Base-by-base conservation (phyloP, 2,888 invertebrate genomes). In the Fragum whitleyi region DNA sequence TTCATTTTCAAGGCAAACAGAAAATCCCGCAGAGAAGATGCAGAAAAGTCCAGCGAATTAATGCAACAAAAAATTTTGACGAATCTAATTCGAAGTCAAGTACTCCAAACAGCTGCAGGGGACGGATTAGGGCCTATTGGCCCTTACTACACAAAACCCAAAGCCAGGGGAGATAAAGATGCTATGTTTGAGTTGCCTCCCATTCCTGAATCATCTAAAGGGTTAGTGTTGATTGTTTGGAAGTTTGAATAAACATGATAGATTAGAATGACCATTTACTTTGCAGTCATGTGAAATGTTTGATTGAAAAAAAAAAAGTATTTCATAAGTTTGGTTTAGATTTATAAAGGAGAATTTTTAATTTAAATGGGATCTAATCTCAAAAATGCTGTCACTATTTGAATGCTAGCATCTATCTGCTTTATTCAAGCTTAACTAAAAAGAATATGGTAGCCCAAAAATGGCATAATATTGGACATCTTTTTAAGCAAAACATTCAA, bases 31-130 rank as follows among this genome's bases (percentile, higher is more conserved):
- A 92, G 95, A 95, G 93, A 97, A 96, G 94, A 95, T 95, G 87
- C 96, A 96, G 94, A 96, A 75, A 95, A 96, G 87, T 96, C 96
- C 94, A 96, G 97, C 55, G 96, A 96, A 90, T 95, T 96, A 92
- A 95, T 97, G 80, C 96, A 97, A 94, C 95, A 96, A 91, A 96
- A 97, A 93, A 94, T 97, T 51, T 94, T 97, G 47, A 95, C 96
- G 71, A 96, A 97, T 68, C 93, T 97, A 21, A 95, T 97, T 81
- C 97, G 97, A 91, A 97, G 97, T 91, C 96, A 96, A 26, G 97
- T 96, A 0, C 95, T 98, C n/a, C 87, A 90, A 57, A 88, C 89
- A 32, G 91, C 91, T 36, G 86, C 86, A 62, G 90, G 90, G 29
- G 86, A 85, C 74, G 79, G 78, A 16, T 70, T 62, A 65, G 72